phyloP scores from a whole-genome alignment of 2,888 invertebrate species.

The Trachelus iudaicus region DNA sequence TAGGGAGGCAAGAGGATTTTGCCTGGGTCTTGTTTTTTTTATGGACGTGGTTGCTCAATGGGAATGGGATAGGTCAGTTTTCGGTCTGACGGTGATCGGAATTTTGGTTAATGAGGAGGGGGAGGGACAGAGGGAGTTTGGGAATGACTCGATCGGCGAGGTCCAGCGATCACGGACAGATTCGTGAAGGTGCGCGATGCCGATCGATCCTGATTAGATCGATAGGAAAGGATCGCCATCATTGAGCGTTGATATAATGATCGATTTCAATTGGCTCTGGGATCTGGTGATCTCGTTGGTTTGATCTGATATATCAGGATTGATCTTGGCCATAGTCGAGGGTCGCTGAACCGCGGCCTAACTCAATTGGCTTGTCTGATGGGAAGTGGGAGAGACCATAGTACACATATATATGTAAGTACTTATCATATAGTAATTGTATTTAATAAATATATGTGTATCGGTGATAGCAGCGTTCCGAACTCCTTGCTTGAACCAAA shows the following conservation, averaged over 20 bases:
- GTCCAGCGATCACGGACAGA: background rate
- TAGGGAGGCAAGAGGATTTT: constrained; percentile 11
- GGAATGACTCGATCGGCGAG: background rate
- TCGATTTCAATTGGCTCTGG: background rate
- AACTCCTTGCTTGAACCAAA: constrained; percentile 64
- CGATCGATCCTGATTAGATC: background rate
- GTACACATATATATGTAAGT: constrained; percentile 65
- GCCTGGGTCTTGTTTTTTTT: background rate
- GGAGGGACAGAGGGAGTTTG: background rate
- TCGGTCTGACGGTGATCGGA: constrained; percentile 9
- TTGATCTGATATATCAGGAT: constrained; percentile 2
- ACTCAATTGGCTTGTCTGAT: constrained; percentile 46
- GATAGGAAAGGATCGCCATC: background rate
- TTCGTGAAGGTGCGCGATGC: background rate
- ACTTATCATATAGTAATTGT: constrained; percentile 64
- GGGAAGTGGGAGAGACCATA: constrained; percentile 67
- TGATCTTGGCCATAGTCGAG: constrained; percentile 22
- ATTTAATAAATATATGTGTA: constrained; percentile 61
- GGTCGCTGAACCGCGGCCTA: constrained; percentile 30
- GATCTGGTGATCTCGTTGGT: background rate
- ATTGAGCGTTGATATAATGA: background rate
- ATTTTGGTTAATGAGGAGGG: background rate
- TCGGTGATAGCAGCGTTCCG: constrained; percentile 64
- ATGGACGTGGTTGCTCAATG: constrained; percentile 1
- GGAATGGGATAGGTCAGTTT: background rate